Conservation (phyloP, 2,888 invertebrate species). For the Lymantria dispar region DNA sequence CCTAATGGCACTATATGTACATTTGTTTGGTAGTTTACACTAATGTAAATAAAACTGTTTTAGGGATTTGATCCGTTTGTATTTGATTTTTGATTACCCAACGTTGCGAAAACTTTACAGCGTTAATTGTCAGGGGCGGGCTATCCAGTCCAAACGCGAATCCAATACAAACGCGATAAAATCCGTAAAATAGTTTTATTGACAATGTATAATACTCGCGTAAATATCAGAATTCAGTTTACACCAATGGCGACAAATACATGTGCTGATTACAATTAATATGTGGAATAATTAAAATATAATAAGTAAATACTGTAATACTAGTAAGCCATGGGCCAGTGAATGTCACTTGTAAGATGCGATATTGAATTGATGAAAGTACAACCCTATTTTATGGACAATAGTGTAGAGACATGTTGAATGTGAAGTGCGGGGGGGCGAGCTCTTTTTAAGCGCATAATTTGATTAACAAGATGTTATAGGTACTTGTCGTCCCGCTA, state of each 20-base stretch:
- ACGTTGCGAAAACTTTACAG: too few relatives aligned
- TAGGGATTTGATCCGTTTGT: too few relatives aligned
- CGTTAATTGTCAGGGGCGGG: too few relatives aligned
- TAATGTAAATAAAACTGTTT: too few relatives aligned
- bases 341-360: not conserved
- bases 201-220: too few relatives aligned
- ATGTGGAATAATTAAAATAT: not conserved
- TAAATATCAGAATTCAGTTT: too few relatives aligned
- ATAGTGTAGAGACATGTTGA: slow-evolving; percentile 23
- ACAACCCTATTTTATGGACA: slow-evolving; percentile 15
- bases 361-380: not conserved
- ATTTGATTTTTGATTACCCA: too few relatives aligned
- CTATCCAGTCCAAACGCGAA: too few relatives aligned
- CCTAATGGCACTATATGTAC: too few relatives aligned
- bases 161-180: too few relatives aligned
- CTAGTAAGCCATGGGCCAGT: not conserved
- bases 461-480: slow-evolving; percentile 14
- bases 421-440: slow-evolving; percentile 20
- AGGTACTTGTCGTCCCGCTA: too few relatives aligned
- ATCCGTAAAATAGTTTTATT: too few relatives aligned
- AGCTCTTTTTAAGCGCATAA: slow-evolving; percentile 12
- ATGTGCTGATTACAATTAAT: not conserved
- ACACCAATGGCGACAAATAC: not conserved
- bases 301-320: not conserved
- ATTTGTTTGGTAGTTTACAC: not conserved